Percentiles rank a stretch among this genome's conserved stretches.
Conservation (phyloP, 64 coral and sea anemone species). For the Trachythela sp. region DNA sequence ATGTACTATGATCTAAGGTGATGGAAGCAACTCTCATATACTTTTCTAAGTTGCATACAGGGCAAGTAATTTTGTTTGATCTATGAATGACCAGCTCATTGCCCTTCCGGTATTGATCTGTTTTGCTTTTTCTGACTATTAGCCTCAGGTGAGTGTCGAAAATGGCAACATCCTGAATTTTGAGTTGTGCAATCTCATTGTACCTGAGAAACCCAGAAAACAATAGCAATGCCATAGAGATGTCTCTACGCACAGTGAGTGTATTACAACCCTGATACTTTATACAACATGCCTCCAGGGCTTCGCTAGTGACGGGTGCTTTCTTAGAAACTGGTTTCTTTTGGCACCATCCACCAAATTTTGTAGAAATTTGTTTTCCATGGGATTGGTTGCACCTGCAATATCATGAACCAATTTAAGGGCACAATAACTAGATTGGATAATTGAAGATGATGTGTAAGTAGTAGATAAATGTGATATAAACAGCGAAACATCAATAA, state of each 20-base stretch:
- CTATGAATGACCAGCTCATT: conserved; percentile 46
- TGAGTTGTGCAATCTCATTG: conserved; percentile 26
- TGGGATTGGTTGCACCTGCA: conserved; percentile 15
- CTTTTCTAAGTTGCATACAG: conserved; percentile 33
- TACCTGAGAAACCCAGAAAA: conserved; percentile 45
- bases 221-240: conserved; percentile 18
- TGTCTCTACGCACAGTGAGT: conserved; percentile 8
- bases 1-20: background rate
- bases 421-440: conserved; percentile 20
- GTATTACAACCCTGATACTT: background rate
- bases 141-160: conserved; percentile 26
- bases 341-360: conserved; percentile 30
- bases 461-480: conserved; percentile 6
- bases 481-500: conserved; percentile 28
- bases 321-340: conserved; percentile 34
- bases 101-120: conserved; percentile 30
- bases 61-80: conserved; percentile 42
- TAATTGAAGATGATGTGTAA: conserved; percentile 20
- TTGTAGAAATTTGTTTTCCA: conserved; percentile 24
- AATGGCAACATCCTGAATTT: conserved; percentile 28
- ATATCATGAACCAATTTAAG: conserved; percentile 30
- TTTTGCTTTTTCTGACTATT: conserved; percentile 30
- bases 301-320: background rate
- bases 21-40: conserved; percentile 17
- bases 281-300: conserved; percentile 3